A percentile compares a stretch with the other conserved stretches of the same genome.
These are phyloP conservation scores for Scylla paramamosain DNA, from an alignment of 1,140 invertebrate species.

Conservation along the genomic window DNA sequence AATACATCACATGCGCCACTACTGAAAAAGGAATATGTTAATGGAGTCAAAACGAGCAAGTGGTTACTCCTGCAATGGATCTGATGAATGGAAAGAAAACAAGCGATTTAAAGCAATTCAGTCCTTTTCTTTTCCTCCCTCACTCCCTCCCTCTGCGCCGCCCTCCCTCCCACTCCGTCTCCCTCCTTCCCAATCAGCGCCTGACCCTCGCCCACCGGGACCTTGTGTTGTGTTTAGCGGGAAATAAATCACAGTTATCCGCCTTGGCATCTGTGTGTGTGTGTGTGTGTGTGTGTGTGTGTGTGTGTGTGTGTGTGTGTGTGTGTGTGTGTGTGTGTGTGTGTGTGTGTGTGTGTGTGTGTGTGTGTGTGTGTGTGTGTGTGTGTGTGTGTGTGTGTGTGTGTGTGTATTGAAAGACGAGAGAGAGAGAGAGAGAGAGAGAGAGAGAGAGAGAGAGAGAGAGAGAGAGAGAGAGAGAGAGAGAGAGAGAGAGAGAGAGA, in stretches of 20 bases:
- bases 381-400: no score
- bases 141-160: background rate
- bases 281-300: no score
- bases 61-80: background rate
- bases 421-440: no score
- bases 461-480: background rate
- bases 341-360: no score
- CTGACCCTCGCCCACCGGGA: background rate
- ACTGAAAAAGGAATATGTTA: background rate
- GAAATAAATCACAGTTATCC: slow-evolving; percentile 15
- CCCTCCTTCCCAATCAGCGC: background rate
- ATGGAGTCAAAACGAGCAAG: background rate
- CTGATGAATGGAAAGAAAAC: background rate
- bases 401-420: no score
- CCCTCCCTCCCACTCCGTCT: background rate
- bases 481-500: background rate
- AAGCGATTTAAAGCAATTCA: background rate
- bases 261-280: background rate
- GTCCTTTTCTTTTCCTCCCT: background rate
- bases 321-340: no score
- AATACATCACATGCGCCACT: background rate
- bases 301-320: no score
- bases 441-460: no score
- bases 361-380: no score
- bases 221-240: background rate